Evolutionary conservation across 2,113 vertebrate genomes (phyloP).

Genomic region (Hassar affinis): DNA sequence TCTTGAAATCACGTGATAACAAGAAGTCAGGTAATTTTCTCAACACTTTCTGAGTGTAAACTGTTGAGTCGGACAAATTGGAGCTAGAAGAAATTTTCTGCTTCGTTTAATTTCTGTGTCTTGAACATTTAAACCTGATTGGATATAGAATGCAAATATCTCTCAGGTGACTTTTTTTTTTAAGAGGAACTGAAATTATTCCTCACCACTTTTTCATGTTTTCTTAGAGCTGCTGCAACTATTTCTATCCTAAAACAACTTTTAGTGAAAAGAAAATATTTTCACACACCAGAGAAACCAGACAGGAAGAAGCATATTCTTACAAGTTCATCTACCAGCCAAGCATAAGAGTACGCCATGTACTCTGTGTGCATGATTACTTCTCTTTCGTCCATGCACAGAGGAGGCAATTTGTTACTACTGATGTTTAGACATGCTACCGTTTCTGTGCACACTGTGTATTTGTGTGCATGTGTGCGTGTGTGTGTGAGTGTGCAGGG

Average conservation of each 20-base stretch:
- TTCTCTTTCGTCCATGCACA: constrained; percentile 14
- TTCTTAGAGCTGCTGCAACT: neutral
- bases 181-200: neutral
- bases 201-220: neutral
- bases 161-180: neutral
- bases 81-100: neutral
- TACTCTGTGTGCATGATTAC: neutral
- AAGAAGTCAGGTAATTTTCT: neutral
- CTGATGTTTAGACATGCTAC: constrained; percentile 33
- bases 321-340: neutral
- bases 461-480: neutral
- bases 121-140: neutral
- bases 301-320: neutral
- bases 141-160: neutral
- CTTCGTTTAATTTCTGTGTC: neutral
- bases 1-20: neutral
- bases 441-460: neutral
- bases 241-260: neutral
- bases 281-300: neutral
- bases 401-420: neutral
- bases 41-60: neutral
- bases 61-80: neutral
- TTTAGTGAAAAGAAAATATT: neutral
- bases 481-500: neutral
- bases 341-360: neutral